A percentile compares a stretch with the other conserved stretches of the same genome.
These are phyloP conservation scores for Meliscaeva auricollis DNA, from an alignment of 2,888 invertebrate genomes.

Conservation along the genomic window DNA sequence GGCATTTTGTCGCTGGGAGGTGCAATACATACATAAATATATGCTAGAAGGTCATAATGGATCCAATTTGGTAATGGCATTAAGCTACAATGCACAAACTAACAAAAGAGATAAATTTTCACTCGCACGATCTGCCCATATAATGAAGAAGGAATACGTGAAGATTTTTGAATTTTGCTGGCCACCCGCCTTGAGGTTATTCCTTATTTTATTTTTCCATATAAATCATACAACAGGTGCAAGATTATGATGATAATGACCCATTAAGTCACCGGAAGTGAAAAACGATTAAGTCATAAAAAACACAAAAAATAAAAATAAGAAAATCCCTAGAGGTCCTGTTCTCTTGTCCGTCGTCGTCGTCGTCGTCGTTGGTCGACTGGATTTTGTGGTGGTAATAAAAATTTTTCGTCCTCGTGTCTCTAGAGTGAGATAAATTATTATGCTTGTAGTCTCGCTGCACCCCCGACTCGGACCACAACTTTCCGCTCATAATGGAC, in stretches of 20 bases:
- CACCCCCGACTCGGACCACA: background rate
- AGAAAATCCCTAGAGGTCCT: conserved; percentile 28
- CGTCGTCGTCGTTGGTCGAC: background rate
- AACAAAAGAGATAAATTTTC: conserved; percentile 38
- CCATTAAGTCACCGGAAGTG: conserved; percentile 58
- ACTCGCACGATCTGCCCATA: background rate
- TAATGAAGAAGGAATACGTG: conserved; percentile 53
- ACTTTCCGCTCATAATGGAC: conserved; percentile 61
- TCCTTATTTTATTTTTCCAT: conserved; percentile 29
- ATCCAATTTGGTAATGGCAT: conserved; percentile 46
- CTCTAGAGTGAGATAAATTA: conserved; percentile 64
- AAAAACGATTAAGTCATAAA: conserved; percentile 58
- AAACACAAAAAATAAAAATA: conserved; percentile 3
- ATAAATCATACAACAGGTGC: conserved; percentile 75
- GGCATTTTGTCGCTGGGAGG: background rate
- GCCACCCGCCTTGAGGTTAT: background rate
- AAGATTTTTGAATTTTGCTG: conserved; percentile 31
- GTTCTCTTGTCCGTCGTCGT: background rate
- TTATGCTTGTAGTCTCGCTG: conserved; percentile 4
- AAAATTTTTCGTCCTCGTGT: conserved; percentile 51
- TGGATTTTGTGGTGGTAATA: conserved; percentile 48
- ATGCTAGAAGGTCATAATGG: conserved; percentile 43
- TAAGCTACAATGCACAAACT: background rate
- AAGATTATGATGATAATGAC: conserved; percentile 66
- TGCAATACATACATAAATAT: background rate